Base-by-base conservation (phyloP, 2,113 vertebrate genomes). In the Garra rufa region DNA sequence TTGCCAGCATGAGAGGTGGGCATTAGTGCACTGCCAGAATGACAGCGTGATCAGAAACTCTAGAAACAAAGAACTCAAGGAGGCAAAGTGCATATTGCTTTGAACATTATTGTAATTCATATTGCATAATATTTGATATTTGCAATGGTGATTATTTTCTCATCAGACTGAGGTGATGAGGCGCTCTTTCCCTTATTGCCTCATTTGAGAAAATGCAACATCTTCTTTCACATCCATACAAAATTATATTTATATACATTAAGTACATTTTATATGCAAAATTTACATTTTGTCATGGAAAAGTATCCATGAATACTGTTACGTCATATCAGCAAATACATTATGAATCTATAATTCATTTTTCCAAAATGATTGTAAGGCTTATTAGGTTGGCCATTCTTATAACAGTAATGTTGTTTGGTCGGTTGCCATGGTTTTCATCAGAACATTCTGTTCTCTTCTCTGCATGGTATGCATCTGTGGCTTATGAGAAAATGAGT, bases 361-460 rank as follows among this genome's bases (percentile, higher is more conserved):
- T 65, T 30, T 65, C 61, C 28, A 17, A 1, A 30, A 26, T 63
- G 28, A 15, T 38, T 38, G 17, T 19, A 34, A 67, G 1, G 65
- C 65, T 69, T 69, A 38, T 69, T 69, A 69, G 30, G 65, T 69
- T 69, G 19, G 9, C 30, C 1, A 38, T 30, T 44, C 11, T 24
- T 75, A 44, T 19, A 63, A 44, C 13, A 14, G 24, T 11, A 19
- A 63, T 44, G 9, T 59, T 43, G 24, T 43, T 78, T 61, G n/a
- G 41, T 79, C 2, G 7, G n/a, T 79, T 79, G 55, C 55, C 76
- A 63, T 63, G 76, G n/a, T 44, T 79, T 78, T 77, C 50, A 55
- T 52, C 46, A 76, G 46, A 52, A 9, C 7, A 2, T 24, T 24
- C 30, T 41, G 10, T 41, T 77, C 50, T 77, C 75, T 76, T 24